Evolutionary conservation across 1,140 invertebrate genomes (phyloP).

Genomic region (Drosophila parvula): DNA sequence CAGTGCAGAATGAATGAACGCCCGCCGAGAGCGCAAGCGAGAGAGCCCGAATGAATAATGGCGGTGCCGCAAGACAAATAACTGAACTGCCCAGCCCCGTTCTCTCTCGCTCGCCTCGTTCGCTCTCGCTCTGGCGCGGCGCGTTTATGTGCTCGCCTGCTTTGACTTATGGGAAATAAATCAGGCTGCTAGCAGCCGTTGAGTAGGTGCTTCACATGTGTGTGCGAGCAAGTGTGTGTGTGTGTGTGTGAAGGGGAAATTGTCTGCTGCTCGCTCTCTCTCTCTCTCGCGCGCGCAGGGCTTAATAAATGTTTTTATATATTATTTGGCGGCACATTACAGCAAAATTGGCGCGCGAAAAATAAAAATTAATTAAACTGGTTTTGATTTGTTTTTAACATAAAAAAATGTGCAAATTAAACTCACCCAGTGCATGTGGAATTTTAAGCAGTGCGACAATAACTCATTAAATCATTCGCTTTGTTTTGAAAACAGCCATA

Average conservation of each 20-base stretch:
- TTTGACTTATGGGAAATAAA: slow-evolving; percentile 82
- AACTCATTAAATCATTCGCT: slow-evolving; percentile 64
- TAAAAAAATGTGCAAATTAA: not conserved
- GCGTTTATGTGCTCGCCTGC: slow-evolving; percentile 69
- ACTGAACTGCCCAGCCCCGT: slow-evolving; percentile 70
- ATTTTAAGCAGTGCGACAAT: slow-evolving; percentile 53
- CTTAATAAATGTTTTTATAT: slow-evolving; percentile 49
- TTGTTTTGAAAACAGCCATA: slow-evolving; percentile 60
- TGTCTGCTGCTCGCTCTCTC: slow-evolving; percentile 26
- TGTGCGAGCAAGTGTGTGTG: slow-evolving; percentile 28
- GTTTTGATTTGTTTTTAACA: slow-evolving; percentile 2
- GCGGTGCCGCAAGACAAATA: slow-evolving; percentile 83
- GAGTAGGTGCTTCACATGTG: slow-evolving; percentile 30
- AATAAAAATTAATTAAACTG: slow-evolving; percentile 4
- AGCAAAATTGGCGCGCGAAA: slow-evolving; percentile 26
- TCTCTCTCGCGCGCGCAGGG: slow-evolving; percentile 12
- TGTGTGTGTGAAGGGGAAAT: slow-evolving; percentile 45
- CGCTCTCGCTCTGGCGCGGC: slow-evolving; percentile 52
- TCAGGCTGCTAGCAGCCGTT: slow-evolving; percentile 61
- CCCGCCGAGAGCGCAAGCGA: slow-evolving; percentile 21
- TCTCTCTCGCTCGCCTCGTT: slow-evolving; percentile 42
- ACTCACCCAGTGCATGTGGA: not conserved
- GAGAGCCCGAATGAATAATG: slow-evolving; percentile 80
- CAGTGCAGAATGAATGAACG: slow-evolving; percentile 63
- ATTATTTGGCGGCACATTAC: slow-evolving; percentile 33